These are phyloP conservation scores for Symphodus melops DNA, from an alignment of 2,113 vertebrate species.

Conservation along the genomic window DNA sequence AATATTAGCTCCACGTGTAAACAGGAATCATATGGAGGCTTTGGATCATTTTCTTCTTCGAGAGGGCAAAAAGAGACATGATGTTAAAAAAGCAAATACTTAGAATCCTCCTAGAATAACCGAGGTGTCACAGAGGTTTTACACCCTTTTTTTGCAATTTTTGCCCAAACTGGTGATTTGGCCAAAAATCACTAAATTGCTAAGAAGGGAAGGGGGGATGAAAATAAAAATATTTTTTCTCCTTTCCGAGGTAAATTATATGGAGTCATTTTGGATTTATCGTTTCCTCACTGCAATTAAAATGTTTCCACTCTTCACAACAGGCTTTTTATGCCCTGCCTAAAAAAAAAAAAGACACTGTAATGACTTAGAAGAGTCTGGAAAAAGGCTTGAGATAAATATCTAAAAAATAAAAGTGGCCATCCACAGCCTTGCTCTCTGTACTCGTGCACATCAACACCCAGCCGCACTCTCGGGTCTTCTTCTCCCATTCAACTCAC, in stretches of 20 bases:
- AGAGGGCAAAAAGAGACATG: not conserved
- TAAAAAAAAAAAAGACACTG: too few relatives aligned
- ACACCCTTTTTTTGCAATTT: not conserved
- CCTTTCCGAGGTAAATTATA: not conserved
- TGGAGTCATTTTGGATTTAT: not conserved
- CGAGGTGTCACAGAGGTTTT: not conserved
- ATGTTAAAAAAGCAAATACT: too few relatives aligned
- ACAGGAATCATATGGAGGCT: too few relatives aligned
- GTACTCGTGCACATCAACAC: too few relatives aligned
- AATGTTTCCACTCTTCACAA: not conserved
- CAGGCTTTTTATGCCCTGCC: not conserved
- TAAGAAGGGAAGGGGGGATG: not conserved
- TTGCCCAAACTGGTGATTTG: not conserved
- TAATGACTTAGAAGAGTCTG: too few relatives aligned
- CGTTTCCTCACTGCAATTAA: not conserved
- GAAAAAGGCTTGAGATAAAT: too few relatives aligned
- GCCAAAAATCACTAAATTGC: not conserved
- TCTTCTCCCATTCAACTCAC: too few relatives aligned
- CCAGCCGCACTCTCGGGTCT: too few relatives aligned
- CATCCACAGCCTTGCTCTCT: too few relatives aligned
- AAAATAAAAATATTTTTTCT: not conserved
- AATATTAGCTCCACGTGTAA: constrained; percentile 7
- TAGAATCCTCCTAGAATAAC: too few relatives aligned
- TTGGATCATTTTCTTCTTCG: not conserved
- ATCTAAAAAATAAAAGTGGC: too few relatives aligned